These are phyloP conservation scores for Mustela lutreola DNA, from an alignment of 2,113 vertebrate genomes.

Conservation along the genomic window DNA sequence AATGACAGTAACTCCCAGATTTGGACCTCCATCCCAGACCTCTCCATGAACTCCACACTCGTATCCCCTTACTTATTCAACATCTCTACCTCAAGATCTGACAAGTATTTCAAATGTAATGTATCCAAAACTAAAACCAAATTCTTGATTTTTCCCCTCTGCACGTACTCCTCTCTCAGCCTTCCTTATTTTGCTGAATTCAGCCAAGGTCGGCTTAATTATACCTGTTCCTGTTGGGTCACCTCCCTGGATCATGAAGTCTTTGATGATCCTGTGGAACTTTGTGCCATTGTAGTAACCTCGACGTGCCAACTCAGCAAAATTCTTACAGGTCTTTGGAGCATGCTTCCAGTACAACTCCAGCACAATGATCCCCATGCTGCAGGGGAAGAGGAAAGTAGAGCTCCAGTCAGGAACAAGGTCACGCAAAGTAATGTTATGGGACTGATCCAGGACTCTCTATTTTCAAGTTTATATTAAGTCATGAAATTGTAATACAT, in stretches of 20 bases:
- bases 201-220: not conserved
- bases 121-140: not conserved
- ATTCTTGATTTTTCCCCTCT: not conserved
- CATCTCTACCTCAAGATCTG: not conserved
- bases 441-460: not conserved
- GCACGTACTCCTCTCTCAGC: not conserved
- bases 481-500: not conserved
- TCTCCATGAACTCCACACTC: not conserved
- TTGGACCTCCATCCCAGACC: not conserved
- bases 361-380: conserved; percentile 93
- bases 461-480: not conserved
- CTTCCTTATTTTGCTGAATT: not conserved
- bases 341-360: conserved; percentile 98
- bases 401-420: not conserved
- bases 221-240: conserved; percentile 97
- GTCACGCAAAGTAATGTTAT: not conserved
- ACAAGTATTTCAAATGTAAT: not conserved
- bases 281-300: conserved; percentile 96
- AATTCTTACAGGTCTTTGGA: conserved; percentile 96
- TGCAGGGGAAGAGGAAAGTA: conserved; percentile 76
- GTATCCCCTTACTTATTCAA: not conserved
- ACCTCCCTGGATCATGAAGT: conserved; percentile 98
- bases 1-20: not conserved
- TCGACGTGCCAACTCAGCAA: conserved; percentile 94
- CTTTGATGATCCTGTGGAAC: conserved; percentile 96